Conservation (phyloP, 2,888 invertebrate species). For the Anoncus sp. region DNA sequence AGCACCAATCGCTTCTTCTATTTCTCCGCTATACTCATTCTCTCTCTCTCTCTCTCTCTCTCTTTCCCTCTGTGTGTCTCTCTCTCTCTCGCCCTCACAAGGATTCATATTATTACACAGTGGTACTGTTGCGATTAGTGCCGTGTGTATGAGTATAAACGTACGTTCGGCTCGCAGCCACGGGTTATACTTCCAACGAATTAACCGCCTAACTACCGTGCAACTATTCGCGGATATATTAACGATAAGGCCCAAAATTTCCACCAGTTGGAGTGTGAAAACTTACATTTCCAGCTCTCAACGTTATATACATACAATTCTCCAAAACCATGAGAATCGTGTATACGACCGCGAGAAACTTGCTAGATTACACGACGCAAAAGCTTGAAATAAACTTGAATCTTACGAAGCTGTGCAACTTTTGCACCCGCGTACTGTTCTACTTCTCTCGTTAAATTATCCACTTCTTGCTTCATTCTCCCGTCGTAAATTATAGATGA, state of each 20-base stretch:
- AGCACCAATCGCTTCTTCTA: slow-evolving; percentile 19
- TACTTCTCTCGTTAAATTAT: not conserved
- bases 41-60: not conserved
- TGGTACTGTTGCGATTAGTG: slow-evolving; percentile 25
- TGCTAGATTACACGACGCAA: slow-evolving; percentile 33
- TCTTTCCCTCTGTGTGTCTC: slow-evolving; percentile 1
- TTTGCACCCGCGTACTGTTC: not conserved
- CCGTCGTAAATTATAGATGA: not conserved
- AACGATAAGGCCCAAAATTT: slow-evolving; percentile 48
- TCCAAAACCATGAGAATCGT: slow-evolving; percentile 29
- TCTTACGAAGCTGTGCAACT: not conserved
- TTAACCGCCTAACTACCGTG: slow-evolving; percentile 53
- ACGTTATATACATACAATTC: slow-evolving; percentile 15
- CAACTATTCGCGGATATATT: slow-evolving; percentile 55
- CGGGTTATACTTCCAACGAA: slow-evolving; percentile 53
- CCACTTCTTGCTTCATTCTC: too few species aligned
- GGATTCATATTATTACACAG: slow-evolving; percentile 21
- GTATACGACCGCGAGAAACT: slow-evolving; percentile 32
- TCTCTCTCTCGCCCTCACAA: slow-evolving; percentile 15
- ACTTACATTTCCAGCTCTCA: slow-evolving; percentile 32
- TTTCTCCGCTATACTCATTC: not conserved
- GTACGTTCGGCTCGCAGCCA: slow-evolving; percentile 16
- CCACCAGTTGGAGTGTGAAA: slow-evolving; percentile 41
- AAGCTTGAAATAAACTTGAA: slow-evolving; percentile 31
- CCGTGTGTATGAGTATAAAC: slow-evolving; percentile 12